Conservation (phyloP, 2,888 invertebrate genomes). For the Eudasyphora cyanicolor region DNA sequence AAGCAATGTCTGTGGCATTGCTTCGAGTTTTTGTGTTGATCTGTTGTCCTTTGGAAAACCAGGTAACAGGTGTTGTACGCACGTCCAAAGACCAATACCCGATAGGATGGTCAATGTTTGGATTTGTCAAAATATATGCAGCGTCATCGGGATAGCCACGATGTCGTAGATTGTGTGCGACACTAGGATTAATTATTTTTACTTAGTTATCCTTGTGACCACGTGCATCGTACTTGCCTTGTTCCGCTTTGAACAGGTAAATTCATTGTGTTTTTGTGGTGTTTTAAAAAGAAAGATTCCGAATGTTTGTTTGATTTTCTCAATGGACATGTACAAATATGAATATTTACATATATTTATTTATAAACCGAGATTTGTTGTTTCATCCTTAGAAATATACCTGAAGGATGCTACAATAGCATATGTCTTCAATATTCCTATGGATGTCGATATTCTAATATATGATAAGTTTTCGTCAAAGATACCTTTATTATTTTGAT, state of each 20-base stretch:
- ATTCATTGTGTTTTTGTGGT: not conserved
- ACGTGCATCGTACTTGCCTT: constrained; percentile 21
- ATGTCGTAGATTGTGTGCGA: not conserved
- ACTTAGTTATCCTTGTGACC: not conserved
- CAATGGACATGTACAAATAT: too few relatives aligned
- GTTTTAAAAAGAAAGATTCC: not conserved
- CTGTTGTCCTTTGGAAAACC: not conserved
- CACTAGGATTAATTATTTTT: not conserved
- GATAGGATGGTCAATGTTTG: not conserved
- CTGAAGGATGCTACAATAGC: too few relatives aligned
- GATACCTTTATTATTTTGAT: too few relatives aligned
- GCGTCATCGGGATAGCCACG: constrained; percentile 19
- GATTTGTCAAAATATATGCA: constrained; percentile 11
- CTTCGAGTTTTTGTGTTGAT: not conserved
- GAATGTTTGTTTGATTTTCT: not conserved
- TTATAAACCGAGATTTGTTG: too few relatives aligned
- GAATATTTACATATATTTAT: too few relatives aligned
- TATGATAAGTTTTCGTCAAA: too few relatives aligned
- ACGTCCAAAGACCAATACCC: not conserved
- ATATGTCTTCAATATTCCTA: too few relatives aligned
- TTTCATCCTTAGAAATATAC: too few relatives aligned
- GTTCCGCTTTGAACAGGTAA: not conserved
- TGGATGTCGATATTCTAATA: too few relatives aligned
- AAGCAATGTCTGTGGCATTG: constrained; percentile 21
- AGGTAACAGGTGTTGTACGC: constrained; percentile 37